Conservation (phyloP, 1,140 invertebrate genomes). For the Oscheius sp. region DNA sequence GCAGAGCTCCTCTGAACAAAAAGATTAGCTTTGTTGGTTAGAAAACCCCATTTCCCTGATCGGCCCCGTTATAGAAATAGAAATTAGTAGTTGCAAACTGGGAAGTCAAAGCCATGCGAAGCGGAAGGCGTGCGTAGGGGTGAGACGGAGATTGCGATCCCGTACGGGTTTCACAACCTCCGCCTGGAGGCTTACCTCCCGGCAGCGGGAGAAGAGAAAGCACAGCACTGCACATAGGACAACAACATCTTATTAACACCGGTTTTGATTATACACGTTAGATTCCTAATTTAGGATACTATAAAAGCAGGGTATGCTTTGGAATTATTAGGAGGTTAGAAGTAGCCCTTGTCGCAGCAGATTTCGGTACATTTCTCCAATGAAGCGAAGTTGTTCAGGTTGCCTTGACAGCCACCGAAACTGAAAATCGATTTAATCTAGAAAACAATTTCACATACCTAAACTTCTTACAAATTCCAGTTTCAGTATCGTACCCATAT, state of each 20-base stretch:
- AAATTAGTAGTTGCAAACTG: neutral
- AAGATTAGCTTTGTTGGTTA: neutral
- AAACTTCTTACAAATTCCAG: slow-evolving; percentile 58
- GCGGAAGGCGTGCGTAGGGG: neutral
- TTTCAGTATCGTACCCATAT: slow-evolving; percentile 60
- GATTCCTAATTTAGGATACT: slow-evolving; percentile 14
- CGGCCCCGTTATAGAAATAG: slow-evolving; percentile 36
- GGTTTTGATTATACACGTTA: slow-evolving; percentile 8
- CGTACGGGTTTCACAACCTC: neutral
- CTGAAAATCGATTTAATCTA: slow-evolving; percentile 34
- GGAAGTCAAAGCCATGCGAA: neutral
- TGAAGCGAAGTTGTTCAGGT: slow-evolving; percentile 75
- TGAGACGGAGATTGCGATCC: neutral
- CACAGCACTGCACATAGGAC: neutral
- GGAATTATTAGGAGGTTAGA: neutral
- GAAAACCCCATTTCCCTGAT: slow-evolving; percentile 25
- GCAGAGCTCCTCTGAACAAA: slow-evolving; percentile 55
- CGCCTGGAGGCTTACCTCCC: neutral
- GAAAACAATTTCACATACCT: slow-evolving; percentile 25
- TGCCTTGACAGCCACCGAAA: slow-evolving; percentile 73
- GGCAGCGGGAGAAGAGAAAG: neutral
- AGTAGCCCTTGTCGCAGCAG: slow-evolving; percentile 66
- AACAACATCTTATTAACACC: neutral
- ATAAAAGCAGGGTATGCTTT: neutral
- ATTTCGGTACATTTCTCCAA: slow-evolving; percentile 74